Percentiles rank a stretch among this genome's conserved stretches.
These are phyloP conservation scores for Tragelaphus strepsiceros DNA, from an alignment of 2,113 vertebrate species.

Conservation along the genomic window DNA sequence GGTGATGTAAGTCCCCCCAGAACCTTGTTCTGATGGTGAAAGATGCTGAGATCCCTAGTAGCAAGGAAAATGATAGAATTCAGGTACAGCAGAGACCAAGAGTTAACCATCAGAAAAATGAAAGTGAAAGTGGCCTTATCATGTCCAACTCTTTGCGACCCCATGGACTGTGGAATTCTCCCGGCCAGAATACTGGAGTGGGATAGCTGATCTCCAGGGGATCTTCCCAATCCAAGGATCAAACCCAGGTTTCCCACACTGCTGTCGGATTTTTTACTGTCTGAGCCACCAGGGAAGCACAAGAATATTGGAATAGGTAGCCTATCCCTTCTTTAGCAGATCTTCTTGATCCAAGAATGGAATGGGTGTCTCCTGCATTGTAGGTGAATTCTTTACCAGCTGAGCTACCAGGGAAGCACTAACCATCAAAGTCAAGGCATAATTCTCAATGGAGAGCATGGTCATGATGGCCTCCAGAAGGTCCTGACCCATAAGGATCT, in stretches of 20 bases:
- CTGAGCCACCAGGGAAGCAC: neutral
- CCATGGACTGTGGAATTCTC: neutral
- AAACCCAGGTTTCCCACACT: neutral
- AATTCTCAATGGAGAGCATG: neutral
- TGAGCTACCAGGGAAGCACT: neutral
- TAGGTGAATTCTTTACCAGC: neutral
- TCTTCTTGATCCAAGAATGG: neutral
- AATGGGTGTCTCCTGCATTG: neutral
- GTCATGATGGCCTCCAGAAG: neutral
- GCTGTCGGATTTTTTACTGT: neutral
- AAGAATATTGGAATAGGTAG: neutral
- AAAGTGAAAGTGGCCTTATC: neutral
- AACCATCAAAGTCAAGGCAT: neutral
- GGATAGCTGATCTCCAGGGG: neutral
- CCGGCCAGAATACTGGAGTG: neutral
- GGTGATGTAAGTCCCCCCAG: neutral
- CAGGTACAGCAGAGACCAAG: neutral
- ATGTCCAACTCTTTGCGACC: fast-evolving
- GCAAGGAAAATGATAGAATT: neutral
- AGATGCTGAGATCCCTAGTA: neutral
- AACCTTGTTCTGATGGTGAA: neutral
- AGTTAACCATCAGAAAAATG: neutral
- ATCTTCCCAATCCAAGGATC: neutral
- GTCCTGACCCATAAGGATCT: neutral
- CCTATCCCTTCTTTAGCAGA: neutral